A percentile compares a stretch with the other conserved stretches of the same genome.
Evolutionary conservation across 2,888 invertebrate species (phyloP).

Genomic region (Scelioninae gen. 1): DNA sequence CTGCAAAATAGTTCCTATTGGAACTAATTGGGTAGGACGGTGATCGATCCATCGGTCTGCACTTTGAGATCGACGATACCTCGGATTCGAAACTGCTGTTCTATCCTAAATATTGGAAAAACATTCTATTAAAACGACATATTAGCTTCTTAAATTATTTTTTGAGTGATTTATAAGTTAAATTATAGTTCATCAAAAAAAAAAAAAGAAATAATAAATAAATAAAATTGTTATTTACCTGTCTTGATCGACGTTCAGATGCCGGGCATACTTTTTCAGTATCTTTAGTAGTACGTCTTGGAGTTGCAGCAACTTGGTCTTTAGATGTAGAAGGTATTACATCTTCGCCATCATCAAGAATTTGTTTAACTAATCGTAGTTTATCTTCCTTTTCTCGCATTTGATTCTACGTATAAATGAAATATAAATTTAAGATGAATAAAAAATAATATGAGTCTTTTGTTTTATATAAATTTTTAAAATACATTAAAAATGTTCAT

Average conservation of each 20-base stretch:
- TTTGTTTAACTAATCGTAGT: constrained; percentile 86
- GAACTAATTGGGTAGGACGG: constrained; percentile 91
- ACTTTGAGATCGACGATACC: constrained; percentile 92
- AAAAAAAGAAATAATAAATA: too few species aligned
- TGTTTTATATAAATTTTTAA: too few species aligned
- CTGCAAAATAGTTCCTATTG: constrained; percentile 95
- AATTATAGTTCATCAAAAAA: too few species aligned
- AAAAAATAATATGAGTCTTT: too few species aligned
- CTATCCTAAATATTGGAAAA: constrained; percentile 84
- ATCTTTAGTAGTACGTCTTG: constrained; percentile 43
- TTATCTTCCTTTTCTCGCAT: constrained; percentile 88
- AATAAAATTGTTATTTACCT: too few species aligned
- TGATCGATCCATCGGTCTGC: constrained; percentile 95
- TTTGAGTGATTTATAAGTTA: too few species aligned
- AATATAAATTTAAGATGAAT: constrained; percentile 3
- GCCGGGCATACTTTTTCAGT: constrained; percentile 73
- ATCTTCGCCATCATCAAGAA: constrained; percentile 85
- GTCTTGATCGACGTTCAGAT: constrained; percentile 76
- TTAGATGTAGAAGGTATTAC: constrained; percentile 68
- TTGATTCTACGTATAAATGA: constrained; percentile 80
- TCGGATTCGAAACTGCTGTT: constrained; percentile 88
- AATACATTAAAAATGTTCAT: too few species aligned
- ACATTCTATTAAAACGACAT: constrained; percentile 50
- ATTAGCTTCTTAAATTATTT: constrained; percentile 34
- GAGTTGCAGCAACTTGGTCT: constrained; percentile 69